A percentile compares a stretch with the other conserved stretches of the same genome.
Conservation (phyloP, 2,113 vertebrate species). For the Silurus asotus region DNA sequence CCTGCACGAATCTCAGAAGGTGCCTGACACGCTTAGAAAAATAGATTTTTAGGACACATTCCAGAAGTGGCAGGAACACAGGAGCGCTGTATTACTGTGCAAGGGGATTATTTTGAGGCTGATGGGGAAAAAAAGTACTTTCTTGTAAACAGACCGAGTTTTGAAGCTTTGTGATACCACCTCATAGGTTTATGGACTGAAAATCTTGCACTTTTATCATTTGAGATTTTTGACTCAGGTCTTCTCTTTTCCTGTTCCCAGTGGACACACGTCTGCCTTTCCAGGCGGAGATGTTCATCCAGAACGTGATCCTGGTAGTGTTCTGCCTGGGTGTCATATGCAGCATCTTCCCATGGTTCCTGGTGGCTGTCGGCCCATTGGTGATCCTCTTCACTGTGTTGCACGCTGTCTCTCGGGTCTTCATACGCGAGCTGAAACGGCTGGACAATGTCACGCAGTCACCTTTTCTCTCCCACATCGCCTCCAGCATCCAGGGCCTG, state of each 20-base stretch:
- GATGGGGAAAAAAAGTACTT: too few species aligned
- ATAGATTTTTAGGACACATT: too few species aligned
- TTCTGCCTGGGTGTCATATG: constrained; percentile 87
- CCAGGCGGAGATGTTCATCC: constrained; percentile 93
- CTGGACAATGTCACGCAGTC: constrained; percentile 91
- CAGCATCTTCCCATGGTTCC: constrained; percentile 88
- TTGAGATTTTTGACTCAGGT: background rate
- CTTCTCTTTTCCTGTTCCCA: constrained; percentile 54
- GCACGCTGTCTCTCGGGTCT: constrained; percentile 85
- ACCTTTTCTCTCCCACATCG: constrained; percentile 89
- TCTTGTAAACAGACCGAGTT: too few species aligned
- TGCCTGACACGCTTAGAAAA: too few species aligned
- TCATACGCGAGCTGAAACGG: constrained; percentile 89
- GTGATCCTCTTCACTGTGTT: constrained; percentile 80
- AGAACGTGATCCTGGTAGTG: constrained; percentile 89
- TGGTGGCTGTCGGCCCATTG: constrained; percentile 86
- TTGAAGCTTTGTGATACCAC: too few species aligned
- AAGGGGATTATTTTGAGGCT: too few species aligned
- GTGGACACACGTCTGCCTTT: constrained; percentile 90
- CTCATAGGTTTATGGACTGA: background rate
- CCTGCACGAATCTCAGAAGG: too few species aligned
- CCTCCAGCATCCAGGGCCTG: constrained; percentile 89
- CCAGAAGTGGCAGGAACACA: too few species aligned
- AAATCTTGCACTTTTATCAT: background rate
- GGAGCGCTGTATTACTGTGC: too few species aligned